Evolutionary conservation across 1,140 invertebrate genomes (phyloP), one percentile per base, ranked within the genome.

Genomic region (Neoseiulus cucumeris): DNA sequence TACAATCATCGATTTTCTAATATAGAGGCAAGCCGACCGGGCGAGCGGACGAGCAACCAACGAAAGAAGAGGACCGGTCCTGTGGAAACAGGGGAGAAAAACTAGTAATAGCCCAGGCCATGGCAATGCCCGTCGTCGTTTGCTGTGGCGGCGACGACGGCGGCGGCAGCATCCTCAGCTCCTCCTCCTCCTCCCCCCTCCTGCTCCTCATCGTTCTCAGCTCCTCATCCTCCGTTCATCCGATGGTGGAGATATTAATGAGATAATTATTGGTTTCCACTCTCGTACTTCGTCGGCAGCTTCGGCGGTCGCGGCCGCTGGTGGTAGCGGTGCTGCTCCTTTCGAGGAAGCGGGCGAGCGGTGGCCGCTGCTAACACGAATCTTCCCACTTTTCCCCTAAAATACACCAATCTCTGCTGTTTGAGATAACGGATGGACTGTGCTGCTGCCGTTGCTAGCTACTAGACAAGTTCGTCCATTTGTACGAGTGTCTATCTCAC

Each of bases 211-310:
- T 0, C 22, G 45, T 59, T 14, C 14, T 25, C 33, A 14, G 51
- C 22, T 59, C 22, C 22, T 59, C 14, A 14, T 59, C 14, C 51
- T 59, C 22, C 51, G 33, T 59, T 59, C 51, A 33, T 59, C 14
- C 51, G 51, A 59, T 59, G 33, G 51, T 18, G 51, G 33, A 29
- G 51, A 59, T 59, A 59, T 59, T 59, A 59, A 59, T 59, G 51
- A 59, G 51, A 59, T 59, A 59, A 59, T 59, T 59, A 59, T 59
- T 33, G 51, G 22, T 59, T 59, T 59, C 51, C 51, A 59, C 51
- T 59, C 51, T 59, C 51, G 22, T 33, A 33, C 51, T 17, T 25
- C 33, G 51, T 25, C 51, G 14, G 51, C 22, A 17, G 25, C 14
- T 25, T 25, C 22, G 14, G 51, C 14, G 17, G 4, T 33, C 22